Percentiles rank a stretch among this genome's conserved stretches.
phyloP scores from a whole-genome alignment of 2,113 vertebrate species.

The Esox niger region DNA sequence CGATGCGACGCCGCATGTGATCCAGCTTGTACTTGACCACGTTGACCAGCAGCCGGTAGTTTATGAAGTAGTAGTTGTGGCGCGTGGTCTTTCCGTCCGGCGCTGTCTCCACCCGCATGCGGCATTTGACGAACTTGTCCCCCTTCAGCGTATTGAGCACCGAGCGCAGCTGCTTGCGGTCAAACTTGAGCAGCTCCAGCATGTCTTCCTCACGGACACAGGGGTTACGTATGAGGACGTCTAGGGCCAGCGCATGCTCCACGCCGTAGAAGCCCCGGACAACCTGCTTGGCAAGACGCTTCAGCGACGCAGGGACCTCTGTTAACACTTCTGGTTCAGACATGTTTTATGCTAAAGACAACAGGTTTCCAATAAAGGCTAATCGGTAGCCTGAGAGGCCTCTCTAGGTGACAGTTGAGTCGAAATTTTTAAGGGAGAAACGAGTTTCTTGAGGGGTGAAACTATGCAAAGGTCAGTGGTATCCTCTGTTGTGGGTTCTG shows the following conservation, averaged over 20 bases:
- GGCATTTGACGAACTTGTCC: slow-evolving; percentile 98
- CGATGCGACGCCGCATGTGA: slow-evolving; percentile 96
- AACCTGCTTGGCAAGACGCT: slow-evolving; percentile 94
- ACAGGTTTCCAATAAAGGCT: not conserved
- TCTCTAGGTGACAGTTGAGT: not conserved
- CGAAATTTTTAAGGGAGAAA: not conserved
- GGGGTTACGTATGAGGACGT: slow-evolving; percentile 94
- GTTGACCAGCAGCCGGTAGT: slow-evolving; percentile 93
- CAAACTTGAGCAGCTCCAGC: slow-evolving; percentile 96
- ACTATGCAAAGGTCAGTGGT: not conserved
- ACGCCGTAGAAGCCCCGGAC: slow-evolving; percentile 96
- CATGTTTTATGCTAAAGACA: slow-evolving; percentile 66
- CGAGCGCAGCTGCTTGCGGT: slow-evolving; percentile 93
- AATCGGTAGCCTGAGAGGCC: not conserved
- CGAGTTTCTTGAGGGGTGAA: not conserved
- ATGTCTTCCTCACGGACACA: slow-evolving; percentile 98
- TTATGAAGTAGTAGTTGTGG: slow-evolving; percentile 99
- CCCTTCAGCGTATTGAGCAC: slow-evolving; percentile 95
- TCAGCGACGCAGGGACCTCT: slow-evolving; percentile 90
- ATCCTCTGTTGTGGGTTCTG: not conserved
- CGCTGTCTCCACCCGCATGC: slow-evolving; percentile 95
- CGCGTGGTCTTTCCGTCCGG: slow-evolving; percentile 93
- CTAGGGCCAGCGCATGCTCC: slow-evolving; percentile 92
- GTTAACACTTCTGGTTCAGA: slow-evolving; percentile 91
- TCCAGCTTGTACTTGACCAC: slow-evolving; percentile 98